These are phyloP conservation scores for Gymnocypris eckloni DNA, from an alignment of 2,797 vertebrate species.

Conservation along the genomic window DNA sequence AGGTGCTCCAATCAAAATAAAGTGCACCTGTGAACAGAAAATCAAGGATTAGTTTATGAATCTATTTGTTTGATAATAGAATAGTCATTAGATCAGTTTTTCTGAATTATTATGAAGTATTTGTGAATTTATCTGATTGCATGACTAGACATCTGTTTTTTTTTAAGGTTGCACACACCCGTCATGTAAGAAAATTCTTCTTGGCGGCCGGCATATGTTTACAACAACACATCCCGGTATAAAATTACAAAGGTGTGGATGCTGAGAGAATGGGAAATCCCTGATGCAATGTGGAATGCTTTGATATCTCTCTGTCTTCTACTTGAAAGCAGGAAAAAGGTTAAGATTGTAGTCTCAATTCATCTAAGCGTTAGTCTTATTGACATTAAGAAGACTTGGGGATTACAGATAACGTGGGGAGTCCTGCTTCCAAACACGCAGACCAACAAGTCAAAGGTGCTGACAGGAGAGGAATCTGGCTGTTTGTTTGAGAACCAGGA, in stretches of 20 bases:
- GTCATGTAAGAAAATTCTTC: slow-evolving; percentile 44
- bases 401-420: slow-evolving; percentile 90
- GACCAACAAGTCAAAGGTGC: slow-evolving; percentile 86
- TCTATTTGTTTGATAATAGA: slow-evolving; percentile 31
- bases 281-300: slow-evolving; percentile 82
- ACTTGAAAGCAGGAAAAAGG: slow-evolving; percentile 82
- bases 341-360: slow-evolving; percentile 90
- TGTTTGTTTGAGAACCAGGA: slow-evolving; percentile 94
- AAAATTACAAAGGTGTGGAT: slow-evolving; percentile 63
- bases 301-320: slow-evolving; percentile 73
- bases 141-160: slow-evolving; percentile 37
- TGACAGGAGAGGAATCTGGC: slow-evolving; percentile 83
- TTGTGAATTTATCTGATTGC: background rate
- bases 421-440: slow-evolving; percentile 87
- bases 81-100: slow-evolving; percentile 23
- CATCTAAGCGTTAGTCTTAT: slow-evolving; percentile 85
- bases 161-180: slow-evolving; percentile 46
- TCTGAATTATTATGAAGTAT: background rate
- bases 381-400: slow-evolving; percentile 81
- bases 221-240: slow-evolving; percentile 50
- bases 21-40: slow-evolving; percentile 27
- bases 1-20: slow-evolving; percentile 45
- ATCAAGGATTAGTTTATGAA: slow-evolving; percentile 20
- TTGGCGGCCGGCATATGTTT: slow-evolving; percentile 38
- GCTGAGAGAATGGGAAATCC: slow-evolving; percentile 57